Evolutionary conservation across 2,888 invertebrate genomes (phyloP).

Genomic region (Mycogona germanica): DNA sequence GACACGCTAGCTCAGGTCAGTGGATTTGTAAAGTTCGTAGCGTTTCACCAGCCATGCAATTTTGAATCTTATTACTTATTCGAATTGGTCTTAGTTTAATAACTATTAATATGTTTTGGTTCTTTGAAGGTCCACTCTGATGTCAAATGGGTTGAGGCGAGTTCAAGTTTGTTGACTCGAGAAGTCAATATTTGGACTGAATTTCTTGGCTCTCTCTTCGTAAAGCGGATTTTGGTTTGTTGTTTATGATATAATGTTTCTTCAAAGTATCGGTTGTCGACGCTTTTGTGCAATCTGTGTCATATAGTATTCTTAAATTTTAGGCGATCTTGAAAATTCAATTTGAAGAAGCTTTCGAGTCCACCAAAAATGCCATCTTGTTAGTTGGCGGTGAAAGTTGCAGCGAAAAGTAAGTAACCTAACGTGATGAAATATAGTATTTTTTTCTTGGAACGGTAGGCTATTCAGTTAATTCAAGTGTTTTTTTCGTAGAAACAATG

Average conservation of each 20-base stretch:
- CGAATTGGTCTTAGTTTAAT: neutral
- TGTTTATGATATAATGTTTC: no score
- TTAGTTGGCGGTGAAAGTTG: neutral
- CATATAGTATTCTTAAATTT: no score
- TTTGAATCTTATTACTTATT: no score
- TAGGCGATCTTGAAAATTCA: no score
- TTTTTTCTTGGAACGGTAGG: neutral
- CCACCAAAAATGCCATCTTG: neutral
- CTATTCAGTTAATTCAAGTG: no score
- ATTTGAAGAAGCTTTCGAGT: neutral
- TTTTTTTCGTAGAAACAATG: neutral
- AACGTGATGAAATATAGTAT: no score
- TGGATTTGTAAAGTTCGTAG: neutral
- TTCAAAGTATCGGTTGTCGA: no score
- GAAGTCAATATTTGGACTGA: slow-evolving; percentile 13
- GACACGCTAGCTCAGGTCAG: slow-evolving; percentile 6
- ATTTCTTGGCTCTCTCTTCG: slow-evolving; percentile 11
- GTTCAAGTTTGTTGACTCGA: neutral
- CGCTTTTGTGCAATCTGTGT: no score
- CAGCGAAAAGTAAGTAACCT: no score
- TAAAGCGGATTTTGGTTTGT: slow-evolving; percentile 10
- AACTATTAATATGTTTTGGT: neutral
- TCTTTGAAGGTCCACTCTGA: neutral
- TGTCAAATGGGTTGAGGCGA: neutral
- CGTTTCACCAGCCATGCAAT: neutral